Conservation (phyloP, 23 tunicate genomes). For the Trididemnum clinides region DNA sequence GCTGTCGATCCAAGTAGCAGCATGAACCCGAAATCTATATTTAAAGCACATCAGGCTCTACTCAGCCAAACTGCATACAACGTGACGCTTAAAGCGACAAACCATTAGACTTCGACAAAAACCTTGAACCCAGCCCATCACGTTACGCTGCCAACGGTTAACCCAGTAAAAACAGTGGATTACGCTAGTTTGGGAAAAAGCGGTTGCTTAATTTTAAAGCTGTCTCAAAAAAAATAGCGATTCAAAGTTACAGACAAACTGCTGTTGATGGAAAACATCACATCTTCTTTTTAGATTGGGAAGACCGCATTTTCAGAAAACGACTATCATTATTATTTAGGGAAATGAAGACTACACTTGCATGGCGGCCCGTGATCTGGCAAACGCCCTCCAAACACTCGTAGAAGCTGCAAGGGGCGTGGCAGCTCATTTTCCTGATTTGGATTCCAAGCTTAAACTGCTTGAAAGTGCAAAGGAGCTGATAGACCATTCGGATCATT, state of each 20-base stretch:
- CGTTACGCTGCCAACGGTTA: no score
- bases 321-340: conserved; percentile 49
- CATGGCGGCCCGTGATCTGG: conserved; percentile 82
- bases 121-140: no score
- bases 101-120: no score
- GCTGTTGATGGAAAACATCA: neutral
- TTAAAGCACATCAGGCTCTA: no score
- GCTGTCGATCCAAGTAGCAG: no score
- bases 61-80: no score
- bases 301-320: no score
- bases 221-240: neutral
- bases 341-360: conserved; percentile 90
- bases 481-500: conserved; percentile 71
- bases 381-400: conserved; percentile 74
- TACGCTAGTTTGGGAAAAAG: no score
- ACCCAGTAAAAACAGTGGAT: no score
- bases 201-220: neutral
- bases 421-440: conserved; percentile 79
- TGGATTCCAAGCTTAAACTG: conserved; percentile 64
- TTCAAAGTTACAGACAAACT: neutral
- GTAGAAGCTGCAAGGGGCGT: conserved; percentile 84
- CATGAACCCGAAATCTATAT: no score
- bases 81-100: no score
- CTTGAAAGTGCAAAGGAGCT: conserved; percentile 68
- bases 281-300: neutral